These are phyloP conservation scores for Eueremaeus valkanovi DNA, from an alignment of 2,888 invertebrate species.

Conservation along the genomic window DNA sequence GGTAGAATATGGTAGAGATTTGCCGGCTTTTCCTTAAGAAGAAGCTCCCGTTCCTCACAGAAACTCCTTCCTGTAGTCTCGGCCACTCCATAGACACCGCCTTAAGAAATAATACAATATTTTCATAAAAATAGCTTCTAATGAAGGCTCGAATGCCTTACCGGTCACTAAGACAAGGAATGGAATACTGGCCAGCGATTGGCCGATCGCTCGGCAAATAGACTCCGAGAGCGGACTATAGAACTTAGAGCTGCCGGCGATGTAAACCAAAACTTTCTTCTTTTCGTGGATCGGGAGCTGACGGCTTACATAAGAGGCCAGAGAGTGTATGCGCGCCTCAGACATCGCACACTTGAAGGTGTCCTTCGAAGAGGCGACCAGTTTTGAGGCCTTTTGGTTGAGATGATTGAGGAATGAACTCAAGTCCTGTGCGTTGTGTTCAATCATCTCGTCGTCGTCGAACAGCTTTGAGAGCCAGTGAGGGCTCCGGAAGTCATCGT, in stretches of 20 bases:
- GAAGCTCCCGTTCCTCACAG: slow-evolving; percentile 36
- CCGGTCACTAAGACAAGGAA: slow-evolving; percentile 38
- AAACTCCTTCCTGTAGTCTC: slow-evolving; percentile 37
- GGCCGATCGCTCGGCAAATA: slow-evolving; percentile 41
- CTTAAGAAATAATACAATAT: too few relatives aligned
- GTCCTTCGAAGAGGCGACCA: background rate
- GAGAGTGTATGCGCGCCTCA: background rate
- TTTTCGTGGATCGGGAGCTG: slow-evolving; percentile 2
- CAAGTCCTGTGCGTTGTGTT: background rate
- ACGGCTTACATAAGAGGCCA: background rate
- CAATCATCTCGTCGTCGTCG: background rate
- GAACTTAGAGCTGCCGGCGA: slow-evolving; percentile 18
- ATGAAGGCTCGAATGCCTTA: background rate
- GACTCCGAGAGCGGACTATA: background rate
- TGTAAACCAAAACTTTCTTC: slow-evolving; percentile 12
- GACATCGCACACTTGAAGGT: slow-evolving; percentile 15
- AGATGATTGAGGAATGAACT: background rate
- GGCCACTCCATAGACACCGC: slow-evolving; percentile 38
- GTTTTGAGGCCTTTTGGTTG: background rate
- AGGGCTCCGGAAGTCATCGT: slow-evolving; percentile 48
- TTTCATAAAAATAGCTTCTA: too few relatives aligned
- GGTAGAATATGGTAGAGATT: slow-evolving; percentile 46
- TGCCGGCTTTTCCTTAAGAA: slow-evolving; percentile 21
- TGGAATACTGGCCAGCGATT: slow-evolving; percentile 37
- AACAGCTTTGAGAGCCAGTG: slow-evolving; percentile 16